Percentiles rank a stretch among this genome's conserved stretches.
Conservation (phyloP, 1,140 invertebrate genomes). For the Ptiloglossa arizonensis region DNA sequence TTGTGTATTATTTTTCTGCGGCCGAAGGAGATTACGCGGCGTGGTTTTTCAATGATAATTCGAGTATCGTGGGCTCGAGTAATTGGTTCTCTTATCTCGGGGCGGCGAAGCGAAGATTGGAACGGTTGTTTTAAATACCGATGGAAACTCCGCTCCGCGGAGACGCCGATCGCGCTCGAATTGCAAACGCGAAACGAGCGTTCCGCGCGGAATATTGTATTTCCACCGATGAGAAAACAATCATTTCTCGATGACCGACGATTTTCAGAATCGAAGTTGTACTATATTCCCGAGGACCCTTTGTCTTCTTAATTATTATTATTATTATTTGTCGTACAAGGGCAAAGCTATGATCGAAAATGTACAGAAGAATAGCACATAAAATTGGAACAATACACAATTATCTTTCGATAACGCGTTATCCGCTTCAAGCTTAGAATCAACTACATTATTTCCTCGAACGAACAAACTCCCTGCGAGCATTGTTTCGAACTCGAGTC, state of each 20-base stretch:
- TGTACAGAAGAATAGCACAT: no score
- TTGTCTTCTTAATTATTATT: slow-evolving; percentile 52
- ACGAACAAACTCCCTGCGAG: no score
- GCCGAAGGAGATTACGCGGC: slow-evolving; percentile 18
- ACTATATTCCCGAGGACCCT: slow-evolving; percentile 11
- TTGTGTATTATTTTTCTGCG: slow-evolving; percentile 22
- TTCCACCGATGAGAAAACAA: no score
- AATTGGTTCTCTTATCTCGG: slow-evolving; percentile 44
- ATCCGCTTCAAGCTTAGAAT: no score
- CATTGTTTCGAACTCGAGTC: no score
- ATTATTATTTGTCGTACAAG: no score
- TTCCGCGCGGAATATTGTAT: background rate
- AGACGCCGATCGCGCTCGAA: background rate
- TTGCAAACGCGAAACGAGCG: background rate
- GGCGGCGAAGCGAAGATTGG: slow-evolving; percentile 11
- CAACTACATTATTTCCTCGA: no score
- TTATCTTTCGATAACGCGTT: no score
- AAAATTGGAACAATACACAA: no score
- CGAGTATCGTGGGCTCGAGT: slow-evolving; percentile 11
- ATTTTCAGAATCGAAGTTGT: no score
- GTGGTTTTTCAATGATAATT: slow-evolving; percentile 39
- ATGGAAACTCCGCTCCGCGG: background rate
- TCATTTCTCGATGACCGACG: no score
- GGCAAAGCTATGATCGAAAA: no score
- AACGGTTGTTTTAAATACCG: slow-evolving; percentile 8